phyloP scores from a whole-genome alignment of 2,797 vertebrate genomes.

The Hydrolagus colliei region DNA sequence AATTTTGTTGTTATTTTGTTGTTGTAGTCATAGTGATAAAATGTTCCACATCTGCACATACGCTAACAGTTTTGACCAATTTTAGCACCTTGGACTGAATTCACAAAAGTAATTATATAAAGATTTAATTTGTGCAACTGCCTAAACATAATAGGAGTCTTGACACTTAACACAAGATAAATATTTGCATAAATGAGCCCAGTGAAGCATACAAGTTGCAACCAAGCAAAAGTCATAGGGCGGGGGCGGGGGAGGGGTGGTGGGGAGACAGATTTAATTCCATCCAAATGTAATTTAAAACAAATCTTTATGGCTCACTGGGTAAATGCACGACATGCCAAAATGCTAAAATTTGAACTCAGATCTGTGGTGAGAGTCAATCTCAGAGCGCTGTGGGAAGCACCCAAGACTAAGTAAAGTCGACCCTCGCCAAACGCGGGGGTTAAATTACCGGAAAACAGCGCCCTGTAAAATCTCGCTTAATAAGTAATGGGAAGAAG shows the following conservation, averaged over 20 bases:
- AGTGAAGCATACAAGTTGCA: neutral
- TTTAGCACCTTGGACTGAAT: neutral
- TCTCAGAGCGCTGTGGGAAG: too few species aligned
- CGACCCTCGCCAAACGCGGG: too few species aligned
- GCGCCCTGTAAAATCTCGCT: too few species aligned
- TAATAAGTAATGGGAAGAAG: too few species aligned
- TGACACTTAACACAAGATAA: neutral
- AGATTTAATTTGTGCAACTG: neutral
- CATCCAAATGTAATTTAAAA: neutral
- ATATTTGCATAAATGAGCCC: neutral
- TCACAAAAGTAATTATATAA: neutral
- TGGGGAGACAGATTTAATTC: neutral
- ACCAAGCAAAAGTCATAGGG: neutral
- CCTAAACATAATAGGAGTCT: neutral
- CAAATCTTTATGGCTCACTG: neutral
- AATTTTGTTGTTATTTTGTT: too few species aligned
- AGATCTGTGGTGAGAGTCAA: too few species aligned
- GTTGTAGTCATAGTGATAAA: too few species aligned
- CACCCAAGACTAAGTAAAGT: too few species aligned
- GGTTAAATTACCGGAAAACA: too few species aligned
- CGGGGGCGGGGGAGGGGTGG: too few species aligned
- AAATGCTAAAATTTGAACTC: neutral
- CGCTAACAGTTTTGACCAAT: slow-evolving; percentile 9
- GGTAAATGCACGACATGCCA: neutral
- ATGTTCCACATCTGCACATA: neutral